Evolutionary conservation across 2,888 invertebrate genomes (phyloP), one percentile per base, ranked within the genome.

Genomic region (Hanleya hanleyi): DNA sequence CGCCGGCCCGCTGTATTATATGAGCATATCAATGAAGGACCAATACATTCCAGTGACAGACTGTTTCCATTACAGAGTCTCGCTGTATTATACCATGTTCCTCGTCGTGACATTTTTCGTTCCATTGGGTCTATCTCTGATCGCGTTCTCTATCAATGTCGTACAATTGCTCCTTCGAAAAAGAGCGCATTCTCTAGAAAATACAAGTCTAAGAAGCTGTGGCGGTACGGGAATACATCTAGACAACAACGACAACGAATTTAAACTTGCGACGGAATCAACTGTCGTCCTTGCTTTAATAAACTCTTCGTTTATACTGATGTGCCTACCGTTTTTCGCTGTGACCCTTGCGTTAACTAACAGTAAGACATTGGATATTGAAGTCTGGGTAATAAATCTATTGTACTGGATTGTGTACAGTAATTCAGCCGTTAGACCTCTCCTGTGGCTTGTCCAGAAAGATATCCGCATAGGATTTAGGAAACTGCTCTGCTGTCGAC

Each of bases 321-420:
- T 57, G 57, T 57, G 57, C 9, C 29, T 57, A 57, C 57, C 57
- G 9, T 57, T 57, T 57, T 57, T 57, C 9, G 18, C 57, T 29
- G 22, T 57, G 1, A 57, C 57, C 32, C 29, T 57, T 2, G 22
- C 57, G 9, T 2, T 4, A 26, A 26, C 29, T 29, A 15, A 22
- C 2, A 29, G 26, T 22, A 26, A 32, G 12, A 29, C 22, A 15
- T 29, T 15, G 22, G 57, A 57, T 57, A 32, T 57, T 15, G 57
- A 57, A 2, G 9, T 15, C 32, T 57, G 57, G 57, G 57, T 57
- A 9, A 1, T 22, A 22, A 57, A 29, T 26, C 57, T 57, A 15
- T 29, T 57, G 15, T 57, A 57, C 29, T 57, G 57, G 57, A 29
- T 57, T 15, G 32, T 29, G 3, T 29, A 29, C 29, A 57, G 29